These are phyloP conservation scores for Hydrozoanthus gracilis DNA, from an alignment of 92 coral and sea anemone genomes.

Conservation along the genomic window DNA sequence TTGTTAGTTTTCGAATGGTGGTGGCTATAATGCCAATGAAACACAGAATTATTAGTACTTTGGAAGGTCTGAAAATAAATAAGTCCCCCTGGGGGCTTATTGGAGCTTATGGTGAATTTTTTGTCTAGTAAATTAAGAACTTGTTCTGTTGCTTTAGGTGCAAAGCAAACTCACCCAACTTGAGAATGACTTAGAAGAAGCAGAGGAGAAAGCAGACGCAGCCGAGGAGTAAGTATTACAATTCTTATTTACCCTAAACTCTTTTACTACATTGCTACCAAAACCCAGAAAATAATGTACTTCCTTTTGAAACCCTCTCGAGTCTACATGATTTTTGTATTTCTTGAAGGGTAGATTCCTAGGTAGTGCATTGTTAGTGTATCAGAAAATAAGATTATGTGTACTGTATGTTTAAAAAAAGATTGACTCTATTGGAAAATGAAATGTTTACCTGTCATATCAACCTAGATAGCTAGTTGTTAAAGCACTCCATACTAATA, in stretches of 20 bases:
- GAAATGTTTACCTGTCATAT: not conserved
- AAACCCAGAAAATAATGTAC: not conserved
- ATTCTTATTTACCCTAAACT: not conserved
- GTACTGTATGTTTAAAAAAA: not conserved
- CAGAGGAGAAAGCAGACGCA: constrained; percentile 83
- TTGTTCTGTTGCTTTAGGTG: constrained; percentile 53
- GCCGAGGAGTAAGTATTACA: constrained; percentile 84
- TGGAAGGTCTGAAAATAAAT: too few relatives aligned
- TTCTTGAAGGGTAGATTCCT: too few relatives aligned
- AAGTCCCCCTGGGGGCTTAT: too few relatives aligned
- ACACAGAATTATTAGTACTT: too few relatives aligned
- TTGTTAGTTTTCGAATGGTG: too few relatives aligned
- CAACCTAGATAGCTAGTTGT: too few relatives aligned
- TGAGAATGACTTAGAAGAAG: constrained; percentile 90
- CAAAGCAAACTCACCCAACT: constrained; percentile 70
- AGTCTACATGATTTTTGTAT: too few relatives aligned
- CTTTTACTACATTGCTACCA: not conserved
- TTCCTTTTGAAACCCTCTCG: too few relatives aligned
- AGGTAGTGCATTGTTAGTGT: too few relatives aligned
- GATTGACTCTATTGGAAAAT: not conserved
- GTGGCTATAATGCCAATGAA: too few relatives aligned
- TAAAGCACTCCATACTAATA: too few relatives aligned
- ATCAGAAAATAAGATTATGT: not conserved
- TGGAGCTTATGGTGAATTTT: too few relatives aligned
- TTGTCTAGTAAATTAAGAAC: not conserved